phyloP scores from a whole-genome alignment of 2,113 vertebrate species.

The Poecilia latipinna region DNA sequence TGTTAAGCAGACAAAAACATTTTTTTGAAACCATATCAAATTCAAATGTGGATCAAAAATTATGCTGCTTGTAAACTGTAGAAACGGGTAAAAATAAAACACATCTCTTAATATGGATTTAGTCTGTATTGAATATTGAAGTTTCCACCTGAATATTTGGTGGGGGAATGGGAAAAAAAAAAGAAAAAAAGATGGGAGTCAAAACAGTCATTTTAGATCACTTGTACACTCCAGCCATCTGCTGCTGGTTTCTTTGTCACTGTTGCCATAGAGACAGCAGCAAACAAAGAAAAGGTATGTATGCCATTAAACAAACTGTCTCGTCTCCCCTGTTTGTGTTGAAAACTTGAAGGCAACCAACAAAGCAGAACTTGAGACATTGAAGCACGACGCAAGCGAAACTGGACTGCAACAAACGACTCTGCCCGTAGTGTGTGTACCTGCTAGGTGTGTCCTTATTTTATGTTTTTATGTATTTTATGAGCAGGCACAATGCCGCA shows the following conservation, averaged over 20 bases:
- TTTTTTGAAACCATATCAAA: no score
- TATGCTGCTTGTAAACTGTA: no score
- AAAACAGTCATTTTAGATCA: slow-evolving; percentile 18
- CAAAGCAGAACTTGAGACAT: slow-evolving; percentile 4
- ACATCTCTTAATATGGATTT: slow-evolving; percentile 9
- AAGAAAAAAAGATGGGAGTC: background rate
- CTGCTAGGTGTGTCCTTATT: slow-evolving; percentile 11
- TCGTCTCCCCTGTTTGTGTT: slow-evolving; percentile 15
- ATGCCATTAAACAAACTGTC: slow-evolving; percentile 40
- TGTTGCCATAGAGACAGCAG: slow-evolving; percentile 59
- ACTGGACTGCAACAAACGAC: background rate
- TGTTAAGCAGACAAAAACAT: no score
- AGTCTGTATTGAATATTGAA: slow-evolving; percentile 8
- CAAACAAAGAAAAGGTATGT: slow-evolving; percentile 70
- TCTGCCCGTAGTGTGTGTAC: background rate
- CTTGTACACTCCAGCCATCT: slow-evolving; percentile 47
- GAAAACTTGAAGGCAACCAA: slow-evolving; percentile 4
- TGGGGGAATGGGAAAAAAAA: background rate
- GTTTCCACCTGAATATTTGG: slow-evolving; percentile 14
- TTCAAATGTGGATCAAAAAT: no score
- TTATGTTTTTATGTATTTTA: background rate
- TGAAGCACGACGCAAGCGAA: background rate
- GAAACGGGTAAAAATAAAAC: no score
- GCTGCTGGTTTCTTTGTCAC: slow-evolving; percentile 55
- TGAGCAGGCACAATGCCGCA: slow-evolving; percentile 37